Evolutionary conservation across 2,797 vertebrate genomes (phyloP).

Genomic region (Hippocampus kuda): DNA sequence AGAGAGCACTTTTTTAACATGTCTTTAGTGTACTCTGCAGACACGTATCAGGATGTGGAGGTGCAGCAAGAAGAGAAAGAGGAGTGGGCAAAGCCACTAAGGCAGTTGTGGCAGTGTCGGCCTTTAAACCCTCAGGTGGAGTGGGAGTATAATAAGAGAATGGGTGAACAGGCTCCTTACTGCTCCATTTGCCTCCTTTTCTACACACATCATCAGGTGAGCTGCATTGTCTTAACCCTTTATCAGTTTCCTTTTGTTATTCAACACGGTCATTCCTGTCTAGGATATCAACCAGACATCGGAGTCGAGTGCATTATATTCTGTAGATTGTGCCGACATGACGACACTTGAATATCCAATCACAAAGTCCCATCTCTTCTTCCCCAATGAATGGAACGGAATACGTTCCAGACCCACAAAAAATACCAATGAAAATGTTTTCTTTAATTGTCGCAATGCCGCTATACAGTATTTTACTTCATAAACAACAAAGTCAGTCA

Average conservation of each 20-base stretch:
- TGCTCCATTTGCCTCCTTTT: conserved; percentile 92
- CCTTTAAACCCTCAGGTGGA: conserved; percentile 79
- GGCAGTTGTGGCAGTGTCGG: conserved; percentile 85
- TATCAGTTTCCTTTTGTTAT: background rate
- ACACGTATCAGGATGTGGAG: conserved; percentile 67
- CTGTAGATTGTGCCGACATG: background rate
- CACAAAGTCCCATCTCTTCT: background rate
- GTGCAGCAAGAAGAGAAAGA: conserved; percentile 73
- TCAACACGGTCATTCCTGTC: too few relatives aligned
- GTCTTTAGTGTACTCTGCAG: conserved; percentile 46
- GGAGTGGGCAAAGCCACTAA: conserved; percentile 83
- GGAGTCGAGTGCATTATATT: background rate
- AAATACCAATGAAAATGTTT: too few relatives aligned
- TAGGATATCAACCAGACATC: background rate
- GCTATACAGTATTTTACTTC: too few relatives aligned
- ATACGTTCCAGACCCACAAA: background rate
- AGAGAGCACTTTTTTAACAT: background rate
- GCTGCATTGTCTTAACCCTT: background rate
- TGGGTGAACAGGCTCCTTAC: conserved; percentile 81
- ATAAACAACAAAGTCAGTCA: too few relatives aligned
- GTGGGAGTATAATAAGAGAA: conserved; percentile 77
- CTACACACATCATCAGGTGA: conserved; percentile 81
- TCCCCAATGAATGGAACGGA: background rate
- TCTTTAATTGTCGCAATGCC: too few relatives aligned
- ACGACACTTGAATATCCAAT: background rate